Percentiles rank a stretch among this genome's conserved stretches.
These are phyloP conservation scores for Machimus rusticus DNA, from an alignment of 2,888 invertebrate species.

Conservation along the genomic window DNA sequence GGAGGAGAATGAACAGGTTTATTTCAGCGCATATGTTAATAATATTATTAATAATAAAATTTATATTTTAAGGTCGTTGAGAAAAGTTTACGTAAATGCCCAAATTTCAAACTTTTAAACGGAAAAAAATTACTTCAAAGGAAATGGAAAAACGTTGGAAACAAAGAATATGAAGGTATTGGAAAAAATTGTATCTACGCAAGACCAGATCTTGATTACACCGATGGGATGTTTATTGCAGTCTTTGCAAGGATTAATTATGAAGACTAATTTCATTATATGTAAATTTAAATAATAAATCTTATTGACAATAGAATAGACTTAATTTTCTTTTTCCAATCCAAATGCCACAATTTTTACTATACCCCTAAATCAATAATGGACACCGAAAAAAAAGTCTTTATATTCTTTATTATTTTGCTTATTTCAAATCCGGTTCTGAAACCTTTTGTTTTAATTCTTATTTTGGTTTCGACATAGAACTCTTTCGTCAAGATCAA, in stretches of 20 bases:
- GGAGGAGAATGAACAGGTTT: conserved; percentile 92
- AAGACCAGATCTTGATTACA: conserved; percentile 76
- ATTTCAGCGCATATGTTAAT: conserved; percentile 65
- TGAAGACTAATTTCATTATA: not conserved
- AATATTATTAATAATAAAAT: conserved; percentile 52
- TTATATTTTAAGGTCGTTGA: conserved; percentile 52
- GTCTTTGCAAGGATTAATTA: conserved; percentile 72
- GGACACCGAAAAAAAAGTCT: no score
- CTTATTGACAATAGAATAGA: no score
- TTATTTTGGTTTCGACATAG: no score
- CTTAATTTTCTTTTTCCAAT: no score
- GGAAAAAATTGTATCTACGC: conserved; percentile 82
- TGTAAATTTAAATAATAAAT: not conserved
- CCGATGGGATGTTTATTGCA: conserved; percentile 96
- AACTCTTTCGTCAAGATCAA: no score
- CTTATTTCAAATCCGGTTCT: no score
- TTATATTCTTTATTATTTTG: no score
- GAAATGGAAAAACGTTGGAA: conserved; percentile 75
- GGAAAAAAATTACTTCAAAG: conserved; percentile 68
- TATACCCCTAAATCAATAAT: no score
- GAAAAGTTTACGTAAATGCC: conserved; percentile 56
- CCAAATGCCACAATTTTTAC: no score
- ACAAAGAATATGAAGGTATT: conserved; percentile 70
- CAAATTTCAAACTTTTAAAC: conserved; percentile 71
- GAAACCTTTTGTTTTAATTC: no score